Evolutionary conservation across 2,797 vertebrate species (phyloP).

Genomic region (Varecia variegata): DNA sequence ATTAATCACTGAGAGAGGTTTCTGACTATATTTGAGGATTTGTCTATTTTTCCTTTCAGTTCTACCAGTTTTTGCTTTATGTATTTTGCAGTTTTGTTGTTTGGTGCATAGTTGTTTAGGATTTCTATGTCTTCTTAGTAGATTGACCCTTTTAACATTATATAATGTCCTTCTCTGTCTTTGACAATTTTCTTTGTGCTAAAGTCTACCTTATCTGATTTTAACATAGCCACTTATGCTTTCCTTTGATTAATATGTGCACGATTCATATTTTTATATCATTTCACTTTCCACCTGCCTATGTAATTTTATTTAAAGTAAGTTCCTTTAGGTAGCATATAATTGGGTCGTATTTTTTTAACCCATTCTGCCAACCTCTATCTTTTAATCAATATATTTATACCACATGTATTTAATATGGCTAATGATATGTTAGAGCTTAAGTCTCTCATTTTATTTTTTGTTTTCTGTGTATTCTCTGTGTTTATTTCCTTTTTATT

Average conservation of each 20-base stretch:
- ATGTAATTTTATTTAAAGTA: not conserved
- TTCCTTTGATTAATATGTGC: not conserved
- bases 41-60: not conserved
- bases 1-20: not conserved
- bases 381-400: conserved; percentile 19
- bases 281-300: not conserved
- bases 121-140: not conserved
- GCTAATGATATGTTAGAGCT: not conserved
- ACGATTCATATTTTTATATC: not conserved
- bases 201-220: not conserved
- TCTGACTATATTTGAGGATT: not conserved
- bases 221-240: not conserved
- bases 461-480: not conserved
- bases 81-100: not conserved
- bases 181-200: not conserved
- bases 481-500: not conserved
- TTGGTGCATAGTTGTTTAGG: not conserved
- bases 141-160: not conserved
- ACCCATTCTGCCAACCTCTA: not conserved
- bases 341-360: not conserved
- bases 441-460: not conserved
- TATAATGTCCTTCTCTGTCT: not conserved
- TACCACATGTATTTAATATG: not conserved
- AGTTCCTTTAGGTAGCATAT: not conserved
- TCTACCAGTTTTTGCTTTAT: not conserved